phyloP scores from a whole-genome alignment of 2,888 invertebrate genomes.

The Megastigmus dorsalis region DNA sequence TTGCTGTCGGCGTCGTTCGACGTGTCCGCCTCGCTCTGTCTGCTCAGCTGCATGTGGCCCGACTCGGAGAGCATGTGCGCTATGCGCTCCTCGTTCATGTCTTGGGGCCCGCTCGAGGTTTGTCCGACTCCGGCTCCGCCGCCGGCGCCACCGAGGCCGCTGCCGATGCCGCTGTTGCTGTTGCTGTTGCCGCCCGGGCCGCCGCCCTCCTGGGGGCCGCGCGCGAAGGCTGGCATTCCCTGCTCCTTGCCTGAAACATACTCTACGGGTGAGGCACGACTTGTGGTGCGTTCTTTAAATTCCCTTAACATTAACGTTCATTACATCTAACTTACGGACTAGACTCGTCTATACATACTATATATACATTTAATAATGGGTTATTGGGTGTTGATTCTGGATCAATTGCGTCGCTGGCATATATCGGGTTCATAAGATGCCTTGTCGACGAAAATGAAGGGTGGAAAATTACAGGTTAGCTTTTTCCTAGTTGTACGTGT shows the following conservation, averaged over 20 bases:
- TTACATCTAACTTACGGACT: no score
- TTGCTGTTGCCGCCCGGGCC: conserved; percentile 8
- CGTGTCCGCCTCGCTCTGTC: conserved; percentile 64
- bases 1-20: conserved; percentile 84
- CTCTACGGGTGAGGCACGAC: conserved; percentile 74
- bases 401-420: no score
- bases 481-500: no score
- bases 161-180: conserved; percentile 16
- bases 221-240: conserved; percentile 85
- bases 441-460: no score
- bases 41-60: conserved; percentile 41
- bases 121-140: not conserved
- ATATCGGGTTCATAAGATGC: no score
- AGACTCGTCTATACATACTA: no score
- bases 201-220: conserved; percentile 75
- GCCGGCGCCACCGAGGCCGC: not conserved
- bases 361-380: no score
- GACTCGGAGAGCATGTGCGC: conserved; percentile 96
- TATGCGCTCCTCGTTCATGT: conserved; percentile 92
- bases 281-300: conserved; percentile 64
- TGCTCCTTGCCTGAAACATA: conserved; percentile 87
- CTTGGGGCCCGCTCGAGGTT: conserved; percentile 78
- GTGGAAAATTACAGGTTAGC: no score
- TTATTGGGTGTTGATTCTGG: no score
- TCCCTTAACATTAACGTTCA: no score